A percentile compares a stretch with the other conserved stretches of the same genome.
Evolutionary conservation across 2,888 invertebrate genomes (phyloP).

Genomic region (Acronicta leporina): DNA sequence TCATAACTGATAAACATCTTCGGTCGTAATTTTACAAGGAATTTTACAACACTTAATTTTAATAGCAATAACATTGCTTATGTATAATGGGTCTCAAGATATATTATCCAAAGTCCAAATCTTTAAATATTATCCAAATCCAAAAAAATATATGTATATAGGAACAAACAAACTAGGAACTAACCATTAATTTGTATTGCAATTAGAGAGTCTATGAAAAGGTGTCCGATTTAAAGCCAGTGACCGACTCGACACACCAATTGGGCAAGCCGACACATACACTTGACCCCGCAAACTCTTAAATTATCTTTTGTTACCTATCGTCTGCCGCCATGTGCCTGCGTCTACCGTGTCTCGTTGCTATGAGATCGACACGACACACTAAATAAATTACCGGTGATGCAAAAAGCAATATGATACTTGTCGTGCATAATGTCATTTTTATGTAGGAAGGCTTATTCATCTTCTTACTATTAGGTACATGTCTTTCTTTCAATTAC

Average conservation of each 20-base stretch:
- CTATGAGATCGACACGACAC: conserved; percentile 49
- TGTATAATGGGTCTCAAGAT: no score
- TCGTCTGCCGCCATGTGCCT: conserved; percentile 67
- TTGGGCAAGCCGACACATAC: conserved; percentile 80
- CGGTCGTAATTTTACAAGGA: conserved; percentile 1
- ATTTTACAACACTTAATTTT: not conserved
- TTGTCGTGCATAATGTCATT: not conserved
- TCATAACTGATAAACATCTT: not conserved
- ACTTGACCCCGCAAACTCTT: conserved; percentile 84
- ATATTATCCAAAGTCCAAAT: no score
- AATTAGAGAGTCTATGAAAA: conserved; percentile 53
- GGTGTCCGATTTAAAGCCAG: conserved; percentile 72
- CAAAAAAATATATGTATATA: no score
- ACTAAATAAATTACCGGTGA: conserved; percentile 2
- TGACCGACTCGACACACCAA: conserved; percentile 82
- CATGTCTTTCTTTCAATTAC: no score
- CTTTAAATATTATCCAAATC: no score
- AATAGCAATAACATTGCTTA: no score
- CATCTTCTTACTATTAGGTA: no score
- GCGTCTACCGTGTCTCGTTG: conserved; percentile 69
- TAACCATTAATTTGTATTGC: not conserved
- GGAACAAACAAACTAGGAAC: no score
- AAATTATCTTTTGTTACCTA: conserved; percentile 81
- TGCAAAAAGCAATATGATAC: not conserved
- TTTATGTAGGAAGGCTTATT: no score